A percentile compares a stretch with the other conserved stretches of the same genome.
Conservation (phyloP, 1,140 invertebrate species). For the Mya arenaria region DNA sequence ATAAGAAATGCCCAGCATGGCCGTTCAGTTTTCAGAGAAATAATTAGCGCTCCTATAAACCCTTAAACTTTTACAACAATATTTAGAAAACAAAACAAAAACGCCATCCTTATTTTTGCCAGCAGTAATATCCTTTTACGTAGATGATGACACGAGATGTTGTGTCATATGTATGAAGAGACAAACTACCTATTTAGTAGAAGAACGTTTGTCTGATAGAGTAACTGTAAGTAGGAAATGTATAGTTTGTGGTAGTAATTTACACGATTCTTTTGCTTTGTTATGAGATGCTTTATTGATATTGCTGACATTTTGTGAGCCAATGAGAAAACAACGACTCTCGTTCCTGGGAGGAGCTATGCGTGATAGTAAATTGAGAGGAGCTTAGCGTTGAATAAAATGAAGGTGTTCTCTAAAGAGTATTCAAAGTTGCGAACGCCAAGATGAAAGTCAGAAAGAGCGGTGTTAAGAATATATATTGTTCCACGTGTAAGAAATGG, state of each 20-base stretch:
- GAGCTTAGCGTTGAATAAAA: neutral
- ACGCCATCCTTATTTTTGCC: too few relatives aligned
- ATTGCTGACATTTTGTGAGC: neutral
- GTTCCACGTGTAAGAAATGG: neutral
- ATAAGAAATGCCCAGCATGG: too few relatives aligned
- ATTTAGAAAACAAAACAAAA: too few relatives aligned
- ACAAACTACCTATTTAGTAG: neutral
- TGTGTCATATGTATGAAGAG: slow-evolving; percentile 1
- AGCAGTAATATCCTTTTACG: neutral
- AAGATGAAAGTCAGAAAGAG: neutral
- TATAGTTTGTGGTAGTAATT: slow-evolving; percentile 2
- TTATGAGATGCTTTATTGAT: neutral
- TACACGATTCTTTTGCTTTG: neutral
- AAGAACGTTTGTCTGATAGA: slow-evolving; percentile 2
- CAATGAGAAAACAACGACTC: neutral
- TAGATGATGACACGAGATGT: neutral
- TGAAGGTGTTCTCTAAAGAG: neutral
- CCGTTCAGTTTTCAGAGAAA: too few relatives aligned
- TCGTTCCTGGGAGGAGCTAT: neutral
- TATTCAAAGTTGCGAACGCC: neutral
- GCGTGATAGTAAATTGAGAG: neutral
- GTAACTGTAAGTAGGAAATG: slow-evolving; percentile 3
- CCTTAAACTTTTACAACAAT: too few relatives aligned
- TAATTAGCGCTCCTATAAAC: too few relatives aligned
- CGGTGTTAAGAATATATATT: slow-evolving; percentile 7